Base-by-base conservation (phyloP, 2,797 vertebrate genomes). In the Pangasius sanitwongsei region DNA sequence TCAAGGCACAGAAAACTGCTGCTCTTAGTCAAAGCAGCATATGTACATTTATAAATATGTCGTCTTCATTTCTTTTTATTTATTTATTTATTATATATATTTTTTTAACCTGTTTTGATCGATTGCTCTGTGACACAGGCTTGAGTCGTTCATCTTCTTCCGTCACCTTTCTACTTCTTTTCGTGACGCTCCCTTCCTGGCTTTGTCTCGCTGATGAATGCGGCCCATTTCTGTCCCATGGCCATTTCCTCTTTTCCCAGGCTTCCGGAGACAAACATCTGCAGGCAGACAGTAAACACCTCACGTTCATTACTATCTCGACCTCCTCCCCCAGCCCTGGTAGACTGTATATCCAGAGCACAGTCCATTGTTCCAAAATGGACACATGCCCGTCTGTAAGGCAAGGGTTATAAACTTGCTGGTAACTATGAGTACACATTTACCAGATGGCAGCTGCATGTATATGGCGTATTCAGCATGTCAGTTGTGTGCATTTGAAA, bases 181-280 rank as follows among this genome's bases (percentile, higher is more conserved):
- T 90, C 74, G 31, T 78, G 50, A 23, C 53, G 23, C 88, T 89
- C 84, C 87, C 92, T 93, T 92, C 92, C 92, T 92, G 83, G 65
- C 91, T 91, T 92, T 93, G 92, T 93, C 90, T 63, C 23, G 23
- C 13, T 50, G 53, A 90, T 92, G 90, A 91, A 90, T 91, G 91
- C 77, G 69, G 63, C 70, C 63, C 75, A 6, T 87, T 90, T 91
- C 75, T 86, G 74, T 90, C 89, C 89, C 83, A 41, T 53, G 69
- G 89, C 82, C 88, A 82, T 92, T 93, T 93, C 91, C 92, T 87
- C 81, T 91, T 85, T 78, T 81, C 86, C 84, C 70, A 31, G 83
- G 70, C 63, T 86, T n/a, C 72, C 89, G 44, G 77, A 91, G 84
- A 89, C 88, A 87, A 87, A 89, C 90, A 92, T 89, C 92, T 91